A percentile compares a stretch with the other conserved stretches of the same genome.
Evolutionary conservation across 2,113 vertebrate genomes (phyloP).

Genomic region (Gnathonemus longibarbis): DNA sequence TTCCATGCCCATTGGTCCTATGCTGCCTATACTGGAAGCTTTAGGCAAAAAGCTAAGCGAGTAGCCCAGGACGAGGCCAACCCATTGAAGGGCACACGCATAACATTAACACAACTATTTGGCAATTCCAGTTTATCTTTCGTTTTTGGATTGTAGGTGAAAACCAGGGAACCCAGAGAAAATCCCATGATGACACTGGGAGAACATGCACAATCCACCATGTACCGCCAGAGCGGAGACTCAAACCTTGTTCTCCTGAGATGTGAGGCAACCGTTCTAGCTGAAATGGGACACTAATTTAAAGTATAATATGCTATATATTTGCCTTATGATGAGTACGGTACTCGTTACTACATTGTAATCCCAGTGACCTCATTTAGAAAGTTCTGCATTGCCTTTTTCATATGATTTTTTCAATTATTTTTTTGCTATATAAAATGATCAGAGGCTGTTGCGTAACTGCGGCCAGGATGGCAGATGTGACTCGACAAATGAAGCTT

Average conservation of each 20-base stretch:
- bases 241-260: not conserved
- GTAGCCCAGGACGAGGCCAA: not conserved
- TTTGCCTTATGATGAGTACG: not conserved
- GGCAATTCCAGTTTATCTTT: not conserved
- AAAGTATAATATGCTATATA: not conserved
- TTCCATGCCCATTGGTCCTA: not conserved
- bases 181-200: not conserved
- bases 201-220: not conserved
- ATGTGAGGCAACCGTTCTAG: not conserved
- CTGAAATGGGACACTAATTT: not conserved
- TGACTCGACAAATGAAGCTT: constrained; percentile 8
- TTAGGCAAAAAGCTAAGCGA: not conserved
- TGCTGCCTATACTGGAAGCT: not conserved
- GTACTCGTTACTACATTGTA: not conserved
- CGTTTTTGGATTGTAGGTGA: not conserved
- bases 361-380: not conserved
- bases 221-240: not conserved
- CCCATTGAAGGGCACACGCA: not conserved
- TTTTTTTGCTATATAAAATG: not conserved
- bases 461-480: not conserved
- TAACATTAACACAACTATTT: not conserved
- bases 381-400: not conserved
- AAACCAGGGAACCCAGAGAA: not conserved
- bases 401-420: not conserved
- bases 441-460: constrained; percentile 10